phyloP scores from a whole-genome alignment of 1,140 invertebrate genomes.

The Drosophila albomicans region DNA sequence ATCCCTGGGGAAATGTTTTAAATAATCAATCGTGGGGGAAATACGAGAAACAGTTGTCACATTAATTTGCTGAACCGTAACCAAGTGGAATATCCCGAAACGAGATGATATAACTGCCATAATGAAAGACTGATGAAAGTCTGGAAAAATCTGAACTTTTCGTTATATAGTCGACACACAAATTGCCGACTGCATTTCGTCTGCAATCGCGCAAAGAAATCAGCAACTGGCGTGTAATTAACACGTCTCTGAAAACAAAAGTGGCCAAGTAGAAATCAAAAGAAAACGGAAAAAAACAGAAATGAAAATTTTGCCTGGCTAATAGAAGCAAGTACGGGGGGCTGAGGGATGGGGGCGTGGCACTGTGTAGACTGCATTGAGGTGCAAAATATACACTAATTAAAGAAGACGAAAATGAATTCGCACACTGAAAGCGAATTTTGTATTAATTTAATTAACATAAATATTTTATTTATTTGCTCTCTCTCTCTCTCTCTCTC shows the following conservation, averaged over 20 bases:
- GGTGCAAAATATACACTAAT: slow-evolving; percentile 51
- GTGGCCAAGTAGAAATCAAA: slow-evolving; percentile 19
- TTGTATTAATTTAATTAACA: slow-evolving; percentile 48
- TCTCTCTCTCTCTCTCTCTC: not conserved
- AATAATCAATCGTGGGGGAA: not conserved
- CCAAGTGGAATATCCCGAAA: not conserved
- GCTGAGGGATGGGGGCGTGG: slow-evolving; percentile 18
- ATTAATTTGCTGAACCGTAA: not conserved
- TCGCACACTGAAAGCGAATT: slow-evolving; percentile 41
- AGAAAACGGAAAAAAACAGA: slow-evolving; percentile 4
- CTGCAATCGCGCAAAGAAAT: slow-evolving; percentile 17
- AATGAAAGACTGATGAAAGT: slow-evolving; percentile 7
- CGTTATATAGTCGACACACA: not conserved
- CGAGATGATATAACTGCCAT: not conserved
- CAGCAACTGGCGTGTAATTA: slow-evolving; percentile 46
- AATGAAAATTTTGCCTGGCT: slow-evolving; percentile 38
- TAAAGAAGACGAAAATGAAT: slow-evolving; percentile 46
- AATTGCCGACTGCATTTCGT: slow-evolving; percentile 18
- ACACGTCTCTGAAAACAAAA: slow-evolving; percentile 50
- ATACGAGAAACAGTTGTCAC: not conserved
- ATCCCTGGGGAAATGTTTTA: too few species aligned
- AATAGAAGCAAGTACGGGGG: not conserved
- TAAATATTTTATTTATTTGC: slow-evolving; percentile 47
- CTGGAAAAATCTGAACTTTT: not conserved
- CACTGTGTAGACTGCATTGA: slow-evolving; percentile 23